Percentiles rank a stretch among this genome's conserved stretches.
phyloP scores from a whole-genome alignment of 1,140 invertebrate species.

The Hyles euphorbiae region DNA sequence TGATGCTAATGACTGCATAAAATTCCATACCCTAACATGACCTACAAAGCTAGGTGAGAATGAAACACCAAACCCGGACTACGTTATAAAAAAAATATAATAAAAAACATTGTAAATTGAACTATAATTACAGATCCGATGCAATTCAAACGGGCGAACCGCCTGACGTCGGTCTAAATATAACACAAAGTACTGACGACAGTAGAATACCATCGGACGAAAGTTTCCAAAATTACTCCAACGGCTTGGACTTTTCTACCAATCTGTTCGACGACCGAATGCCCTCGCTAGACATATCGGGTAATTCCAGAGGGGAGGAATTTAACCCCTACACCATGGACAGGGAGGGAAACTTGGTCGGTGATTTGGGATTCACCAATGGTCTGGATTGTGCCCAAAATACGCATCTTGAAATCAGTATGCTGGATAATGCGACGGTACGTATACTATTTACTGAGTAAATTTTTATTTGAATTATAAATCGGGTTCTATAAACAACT shows the following conservation, averaged over 20 bases:
- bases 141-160: conserved; percentile 3
- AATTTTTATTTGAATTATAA: background rate
- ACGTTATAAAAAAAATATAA: no score
- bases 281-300: conserved; percentile 31
- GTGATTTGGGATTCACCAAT: conserved; percentile 8
- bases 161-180: conserved; percentile 11
- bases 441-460: background rate
- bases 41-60: no score
- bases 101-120: no score
- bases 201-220: conserved; percentile 38
- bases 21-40: no score
- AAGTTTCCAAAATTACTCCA: conserved; percentile 39
- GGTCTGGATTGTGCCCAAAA: conserved; percentile 4
- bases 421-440: background rate
- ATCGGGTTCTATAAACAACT: background rate
- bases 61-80: no score
- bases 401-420: background rate
- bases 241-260: conserved; percentile 37
- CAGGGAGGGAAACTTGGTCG: conserved; percentile 23
- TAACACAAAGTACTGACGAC: conserved; percentile 22
- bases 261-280: conserved; percentile 41
- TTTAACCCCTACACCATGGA: conserved; percentile 22
- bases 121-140: conserved; percentile 9
- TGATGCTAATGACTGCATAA: no score
- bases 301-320: conserved; percentile 29